Evolutionary conservation across 2,797 vertebrate genomes (phyloP), one percentile per base, ranked within the genome.

Genomic region (Epinephelus coioides): DNA sequence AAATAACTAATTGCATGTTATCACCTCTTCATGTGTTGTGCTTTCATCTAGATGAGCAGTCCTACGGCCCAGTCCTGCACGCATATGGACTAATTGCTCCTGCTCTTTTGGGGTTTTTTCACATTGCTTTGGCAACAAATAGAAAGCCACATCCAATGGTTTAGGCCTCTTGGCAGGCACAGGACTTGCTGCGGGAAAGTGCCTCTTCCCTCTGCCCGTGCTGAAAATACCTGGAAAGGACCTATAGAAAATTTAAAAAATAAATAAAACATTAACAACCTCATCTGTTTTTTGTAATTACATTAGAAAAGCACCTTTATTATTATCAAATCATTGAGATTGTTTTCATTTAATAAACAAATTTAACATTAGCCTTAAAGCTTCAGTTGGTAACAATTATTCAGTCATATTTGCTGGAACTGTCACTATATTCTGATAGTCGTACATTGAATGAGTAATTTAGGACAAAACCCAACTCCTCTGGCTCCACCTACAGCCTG

Each of bases 11-110:
- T 38, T 50, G 8, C 30, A 9, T 68, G 7, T 68, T 27, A 53
- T 43, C 49, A 57, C 43, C 74, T 76, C 74, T 68, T 69, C 30
- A 50, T 76, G 55, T 46, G 56, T 69, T 69, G 64, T 54, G 21
- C 21, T 54, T 14, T 54, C 21, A 54, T 69, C 74, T 25, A 69
- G 55, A 44, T 61, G 30, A 61, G 55, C 55, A 59, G 65, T 68
- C 47, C 70, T 63, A 51, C 25, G 14, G 56, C 70, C 70, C 70
- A 73, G 54, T 30, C 72, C 66, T 78, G 75, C 55, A 21, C 56
- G 57, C 57, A 70, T 53, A 63, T 69, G 65, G 30, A 60, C 30
- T 17, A 76, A 25, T 69, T 76, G 23, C 44, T 76, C 74, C 34
- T 54, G 50, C 34, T 69, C 66, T 55, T 54, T 69, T 43, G 14